These are phyloP conservation scores for Cromileptes altivelis DNA, from an alignment of 2,113 vertebrate species.

Conservation along the genomic window DNA sequence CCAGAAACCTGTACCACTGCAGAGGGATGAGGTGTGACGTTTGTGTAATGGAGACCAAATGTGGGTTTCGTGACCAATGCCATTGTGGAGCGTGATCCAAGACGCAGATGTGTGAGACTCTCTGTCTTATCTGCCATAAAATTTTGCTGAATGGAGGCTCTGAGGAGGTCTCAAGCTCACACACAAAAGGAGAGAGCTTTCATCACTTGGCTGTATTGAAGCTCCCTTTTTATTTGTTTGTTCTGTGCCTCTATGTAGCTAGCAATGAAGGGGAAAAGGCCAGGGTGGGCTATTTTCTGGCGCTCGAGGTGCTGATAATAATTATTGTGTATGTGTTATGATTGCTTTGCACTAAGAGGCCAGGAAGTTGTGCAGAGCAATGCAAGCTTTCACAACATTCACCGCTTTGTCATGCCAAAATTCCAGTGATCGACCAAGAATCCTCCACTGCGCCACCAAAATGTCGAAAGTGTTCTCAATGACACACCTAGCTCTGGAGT, in stretches of 20 bases:
- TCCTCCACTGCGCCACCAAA: no score
- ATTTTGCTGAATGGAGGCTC: not conserved
- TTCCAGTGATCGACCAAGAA: no score
- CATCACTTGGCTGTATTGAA: constrained; percentile 29
- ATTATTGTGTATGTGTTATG: constrained; percentile 26
- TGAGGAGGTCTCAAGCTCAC: not conserved
- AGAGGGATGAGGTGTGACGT: constrained; percentile 41
- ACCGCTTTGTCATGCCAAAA: no score
- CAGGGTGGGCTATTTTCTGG: not conserved
- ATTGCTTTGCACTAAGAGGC: not conserved
- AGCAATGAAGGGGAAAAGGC: not conserved
- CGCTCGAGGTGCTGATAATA: constrained; percentile 14
- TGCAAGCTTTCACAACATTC: no score
- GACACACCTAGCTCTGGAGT: no score
- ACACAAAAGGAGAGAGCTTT: constrained; percentile 27
- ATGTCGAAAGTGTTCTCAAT: no score
- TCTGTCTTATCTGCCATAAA: constrained; percentile 35
- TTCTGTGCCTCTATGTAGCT: not conserved
- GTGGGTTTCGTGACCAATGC: constrained; percentile 1
- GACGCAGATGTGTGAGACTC: constrained; percentile 9
- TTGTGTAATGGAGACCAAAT: constrained; percentile 32
- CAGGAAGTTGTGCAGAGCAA: no score
- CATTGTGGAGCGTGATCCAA: constrained; percentile 23
- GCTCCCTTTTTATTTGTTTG: constrained; percentile 33
- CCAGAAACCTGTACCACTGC: constrained; percentile 5